Percentiles rank a stretch among this genome's conserved stretches.
phyloP scores from a whole-genome alignment of 2,888 invertebrate genomes.

The Ophion ventricosus region DNA sequence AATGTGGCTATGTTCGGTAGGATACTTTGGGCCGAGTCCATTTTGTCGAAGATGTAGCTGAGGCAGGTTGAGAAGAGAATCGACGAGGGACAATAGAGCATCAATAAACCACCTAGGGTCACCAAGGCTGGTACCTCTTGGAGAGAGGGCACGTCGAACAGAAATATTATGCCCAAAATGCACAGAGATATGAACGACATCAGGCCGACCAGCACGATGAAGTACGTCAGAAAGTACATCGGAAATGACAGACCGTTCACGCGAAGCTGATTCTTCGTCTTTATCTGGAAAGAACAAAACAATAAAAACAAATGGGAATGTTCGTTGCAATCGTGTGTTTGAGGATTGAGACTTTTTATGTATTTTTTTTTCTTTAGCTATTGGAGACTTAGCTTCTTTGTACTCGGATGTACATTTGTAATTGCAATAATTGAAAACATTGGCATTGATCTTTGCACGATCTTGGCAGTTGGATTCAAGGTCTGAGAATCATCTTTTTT shows the following conservation, averaged over 20 bases:
- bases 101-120: constrained; percentile 87
- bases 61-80: constrained; percentile 90
- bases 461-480: too few relatives aligned
- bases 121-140: constrained; percentile 89
- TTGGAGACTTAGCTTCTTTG: too few relatives aligned
- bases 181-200: constrained; percentile 88
- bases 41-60: constrained; percentile 92
- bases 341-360: not conserved
- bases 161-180: constrained; percentile 86
- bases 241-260: constrained; percentile 91
- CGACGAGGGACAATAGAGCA: constrained; percentile 90
- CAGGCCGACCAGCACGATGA: constrained; percentile 88
- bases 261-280: constrained; percentile 92
- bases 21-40: constrained; percentile 92
- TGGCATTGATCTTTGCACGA: too few relatives aligned
- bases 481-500: too few relatives aligned
- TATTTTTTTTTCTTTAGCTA: not conserved
- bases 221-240: constrained; percentile 91
- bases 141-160: constrained; percentile 89
- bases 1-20: constrained; percentile 91
- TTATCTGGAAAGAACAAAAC: constrained; percentile 90
- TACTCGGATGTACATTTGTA: not conserved
- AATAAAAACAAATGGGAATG: constrained; percentile 27
- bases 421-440: too few relatives aligned
- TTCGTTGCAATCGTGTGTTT: not conserved